Evolutionary conservation across 2,888 invertebrate genomes (phyloP).

Genomic region (Limnephilus rhombicus): DNA sequence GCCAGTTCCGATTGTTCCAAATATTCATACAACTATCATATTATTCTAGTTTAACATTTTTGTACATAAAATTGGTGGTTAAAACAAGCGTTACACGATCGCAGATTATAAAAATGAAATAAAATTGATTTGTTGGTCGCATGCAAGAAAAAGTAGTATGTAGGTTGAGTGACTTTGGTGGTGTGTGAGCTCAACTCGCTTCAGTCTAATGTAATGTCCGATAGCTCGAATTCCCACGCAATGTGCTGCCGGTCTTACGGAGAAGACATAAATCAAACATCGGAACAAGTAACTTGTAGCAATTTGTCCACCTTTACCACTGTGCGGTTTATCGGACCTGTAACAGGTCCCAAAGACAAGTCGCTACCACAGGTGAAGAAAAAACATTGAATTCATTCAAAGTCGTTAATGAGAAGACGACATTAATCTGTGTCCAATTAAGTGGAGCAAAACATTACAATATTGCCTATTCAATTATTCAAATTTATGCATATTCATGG

Average conservation of each 20-base stretch:
- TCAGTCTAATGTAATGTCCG: not conserved
- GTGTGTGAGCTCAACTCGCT: not conserved
- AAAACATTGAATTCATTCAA: not conserved
- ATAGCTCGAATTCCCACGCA: not conserved
- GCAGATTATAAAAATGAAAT: no score
- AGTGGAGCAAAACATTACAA: not conserved
- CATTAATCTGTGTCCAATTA: not conserved
- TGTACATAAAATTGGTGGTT: no score
- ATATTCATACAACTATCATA: no score
- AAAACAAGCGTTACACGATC: no score
- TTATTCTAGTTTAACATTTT: no score
- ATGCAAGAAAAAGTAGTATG: not conserved
- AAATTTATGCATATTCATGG: not conserved
- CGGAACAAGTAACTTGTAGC: not conserved
- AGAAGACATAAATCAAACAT: not conserved
- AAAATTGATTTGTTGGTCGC: not conserved
- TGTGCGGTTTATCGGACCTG: not conserved
- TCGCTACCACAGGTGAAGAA: not conserved
- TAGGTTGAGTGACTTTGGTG: not conserved
- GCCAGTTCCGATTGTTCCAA: not conserved
- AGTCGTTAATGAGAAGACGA: not conserved
- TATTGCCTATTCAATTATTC: not conserved
- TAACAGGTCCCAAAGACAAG: not conserved
- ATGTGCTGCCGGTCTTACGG: not conserved
- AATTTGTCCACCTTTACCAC: not conserved